A percentile compares a stretch with the other conserved stretches of the same genome.
Evolutionary conservation across 1,140 invertebrate genomes (phyloP).

Genomic region (Acromyrmex charruanus): DNA sequence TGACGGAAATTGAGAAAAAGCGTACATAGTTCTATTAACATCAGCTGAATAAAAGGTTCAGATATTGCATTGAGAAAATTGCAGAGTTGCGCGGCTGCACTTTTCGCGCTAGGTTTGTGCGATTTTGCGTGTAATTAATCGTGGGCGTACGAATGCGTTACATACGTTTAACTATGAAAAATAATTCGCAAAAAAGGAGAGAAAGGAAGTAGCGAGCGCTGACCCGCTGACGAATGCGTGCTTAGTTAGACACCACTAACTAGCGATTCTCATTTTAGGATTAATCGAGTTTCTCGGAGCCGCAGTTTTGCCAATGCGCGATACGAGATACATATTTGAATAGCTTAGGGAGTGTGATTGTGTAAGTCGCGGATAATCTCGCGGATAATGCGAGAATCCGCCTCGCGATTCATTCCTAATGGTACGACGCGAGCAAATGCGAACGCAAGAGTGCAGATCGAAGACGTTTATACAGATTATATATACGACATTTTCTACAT

Average conservation of each 20-base stretch:
- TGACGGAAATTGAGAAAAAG: not conserved
- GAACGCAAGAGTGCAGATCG: conserved; percentile 43
- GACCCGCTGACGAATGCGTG: conserved; percentile 51
- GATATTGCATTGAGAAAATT: conserved; percentile 1
- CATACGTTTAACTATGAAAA: conserved; percentile 11
- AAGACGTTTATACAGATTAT: conserved; percentile 74
- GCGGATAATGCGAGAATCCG: conserved; percentile 17
- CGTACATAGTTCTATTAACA: not conserved
- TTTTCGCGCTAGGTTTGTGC: conserved; percentile 54
- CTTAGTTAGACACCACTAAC: conserved; percentile 69
- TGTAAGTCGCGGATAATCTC: not conserved
- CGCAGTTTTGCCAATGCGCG: conserved; percentile 40
- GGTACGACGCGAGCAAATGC: conserved; percentile 51
- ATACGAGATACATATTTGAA: not conserved
- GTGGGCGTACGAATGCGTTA: conserved; percentile 34
- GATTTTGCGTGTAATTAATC: conserved; percentile 66
- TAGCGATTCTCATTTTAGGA: conserved; percentile 60
- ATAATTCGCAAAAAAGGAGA: not conserved
- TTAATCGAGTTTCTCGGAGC: conserved; percentile 43
- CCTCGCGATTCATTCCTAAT: conserved; percentile 56
- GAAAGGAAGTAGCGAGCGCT: not conserved
- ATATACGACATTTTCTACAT: conserved; percentile 83
- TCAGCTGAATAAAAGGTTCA: not conserved
- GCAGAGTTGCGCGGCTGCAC: not conserved
- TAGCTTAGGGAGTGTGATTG: conserved; percentile 41